These are phyloP conservation scores for Agrotis clavis DNA, from an alignment of 2,888 invertebrate species.

Conservation along the genomic window DNA sequence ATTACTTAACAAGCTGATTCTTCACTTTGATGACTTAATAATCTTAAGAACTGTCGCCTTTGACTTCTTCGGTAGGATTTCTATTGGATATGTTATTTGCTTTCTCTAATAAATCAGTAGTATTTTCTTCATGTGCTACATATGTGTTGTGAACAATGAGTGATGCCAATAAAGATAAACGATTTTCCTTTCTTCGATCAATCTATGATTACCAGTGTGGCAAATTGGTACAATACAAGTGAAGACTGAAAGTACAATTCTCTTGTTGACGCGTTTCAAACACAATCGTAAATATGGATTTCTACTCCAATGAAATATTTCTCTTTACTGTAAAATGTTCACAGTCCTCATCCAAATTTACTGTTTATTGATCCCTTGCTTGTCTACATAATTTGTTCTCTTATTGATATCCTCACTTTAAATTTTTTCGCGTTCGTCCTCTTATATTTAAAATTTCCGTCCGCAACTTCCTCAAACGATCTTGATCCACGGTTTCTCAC, in stretches of 20 bases:
- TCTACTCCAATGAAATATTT: conserved; percentile 5
- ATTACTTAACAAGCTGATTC: conserved; percentile 54
- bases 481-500: conserved; percentile 43
- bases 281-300: neutral
- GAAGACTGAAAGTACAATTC: conserved; percentile 22
- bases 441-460: conserved; percentile 36
- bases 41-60: conserved; percentile 34
- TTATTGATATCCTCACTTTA: conserved; percentile 28
- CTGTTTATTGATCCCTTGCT: neutral
- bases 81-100: conserved; percentile 50
- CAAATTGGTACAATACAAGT: conserved; percentile 45
- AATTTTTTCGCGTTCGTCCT: conserved; percentile 11
- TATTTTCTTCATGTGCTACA: conserved; percentile 49
- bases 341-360: neutral
- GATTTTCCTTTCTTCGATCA: conserved; percentile 57
- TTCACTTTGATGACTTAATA: conserved; percentile 55
- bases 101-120: conserved; percentile 58
- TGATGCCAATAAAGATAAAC: conserved; percentile 54
- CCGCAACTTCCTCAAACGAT: conserved; percentile 29
- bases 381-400: neutral
- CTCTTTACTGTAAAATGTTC: neutral
- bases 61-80: conserved; percentile 44
- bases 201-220: conserved; percentile 38
- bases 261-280: neutral
- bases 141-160: conserved; percentile 41